Evolutionary conservation across 1,140 invertebrate genomes (phyloP).

Genomic region (Cyclina sinensis): DNA sequence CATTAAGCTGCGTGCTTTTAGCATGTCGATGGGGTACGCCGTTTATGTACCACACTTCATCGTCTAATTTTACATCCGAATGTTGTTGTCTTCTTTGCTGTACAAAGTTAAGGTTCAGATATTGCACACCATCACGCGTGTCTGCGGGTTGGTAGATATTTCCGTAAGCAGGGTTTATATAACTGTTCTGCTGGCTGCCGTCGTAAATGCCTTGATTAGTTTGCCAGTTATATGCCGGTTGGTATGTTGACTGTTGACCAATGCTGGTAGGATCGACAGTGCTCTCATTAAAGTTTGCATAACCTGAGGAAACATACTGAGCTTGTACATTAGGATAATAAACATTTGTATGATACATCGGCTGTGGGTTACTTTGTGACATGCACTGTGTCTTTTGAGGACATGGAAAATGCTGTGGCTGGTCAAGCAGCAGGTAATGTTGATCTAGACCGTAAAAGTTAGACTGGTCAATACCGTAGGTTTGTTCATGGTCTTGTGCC

Average conservation of each 20-base stretch:
- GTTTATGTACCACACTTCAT: slow-evolving; percentile 62
- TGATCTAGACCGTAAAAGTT: background rate
- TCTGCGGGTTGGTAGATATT: background rate
- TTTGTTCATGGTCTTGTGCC: background rate
- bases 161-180: background rate
- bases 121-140: background rate
- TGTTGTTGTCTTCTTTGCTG: background rate
- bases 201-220: background rate
- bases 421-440: background rate
- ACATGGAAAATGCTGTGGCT: background rate
- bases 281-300: background rate
- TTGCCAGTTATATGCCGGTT: background rate
- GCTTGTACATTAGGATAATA: background rate
- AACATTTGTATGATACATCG: background rate
- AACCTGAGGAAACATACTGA: background rate
- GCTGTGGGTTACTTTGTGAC: background rate
- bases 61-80: slow-evolving; percentile 33
- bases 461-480: background rate
- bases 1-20: background rate
- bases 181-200: background rate
- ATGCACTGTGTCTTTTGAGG: background rate
- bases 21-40: slow-evolving; percentile 53
- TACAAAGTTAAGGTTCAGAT: slow-evolving; percentile 6
- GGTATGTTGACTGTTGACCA: background rate
- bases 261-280: background rate